Conservation (phyloP, 2,888 invertebrate genomes). For the Macrophya alboannulata region DNA sequence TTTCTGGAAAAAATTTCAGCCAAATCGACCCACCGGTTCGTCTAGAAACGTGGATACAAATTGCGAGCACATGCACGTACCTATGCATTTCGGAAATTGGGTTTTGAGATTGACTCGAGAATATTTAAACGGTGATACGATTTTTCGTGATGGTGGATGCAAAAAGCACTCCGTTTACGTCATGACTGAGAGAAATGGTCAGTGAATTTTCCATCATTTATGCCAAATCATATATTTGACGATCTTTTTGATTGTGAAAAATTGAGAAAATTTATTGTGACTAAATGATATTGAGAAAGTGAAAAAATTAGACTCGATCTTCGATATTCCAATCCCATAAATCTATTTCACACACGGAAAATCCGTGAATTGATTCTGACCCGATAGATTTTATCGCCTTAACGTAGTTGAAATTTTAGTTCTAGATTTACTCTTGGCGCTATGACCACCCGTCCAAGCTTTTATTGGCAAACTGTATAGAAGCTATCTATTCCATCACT, state of each 20-base stretch:
- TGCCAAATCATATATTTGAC: not conserved
- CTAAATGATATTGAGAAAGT: too few relatives aligned
- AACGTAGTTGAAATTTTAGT: not conserved
- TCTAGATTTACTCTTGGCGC: slow-evolving; percentile 1
- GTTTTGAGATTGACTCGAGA: too few relatives aligned
- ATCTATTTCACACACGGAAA: not conserved
- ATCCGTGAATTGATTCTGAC: not conserved
- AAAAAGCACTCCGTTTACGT: too few relatives aligned
- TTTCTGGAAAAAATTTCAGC: not conserved
- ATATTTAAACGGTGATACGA: too few relatives aligned
- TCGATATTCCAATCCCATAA: not conserved
- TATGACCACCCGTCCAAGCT: slow-evolving; percentile 19
- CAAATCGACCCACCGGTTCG: not conserved
- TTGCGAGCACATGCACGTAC: too few relatives aligned
- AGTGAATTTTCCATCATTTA: not conserved
- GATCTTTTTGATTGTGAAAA: too few relatives aligned
- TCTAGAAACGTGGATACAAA: too few relatives aligned
- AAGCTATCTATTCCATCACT: slow-evolving; percentile 20
- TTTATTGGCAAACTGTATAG: slow-evolving; percentile 27
- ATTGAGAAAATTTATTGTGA: too few relatives aligned
- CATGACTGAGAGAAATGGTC: too few relatives aligned
- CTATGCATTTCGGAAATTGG: too few relatives aligned
- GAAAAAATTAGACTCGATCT: too few relatives aligned
- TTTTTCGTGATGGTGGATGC: too few relatives aligned
- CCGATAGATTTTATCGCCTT: not conserved